Percentiles rank a stretch among this genome's conserved stretches.
phyloP scores from a whole-genome alignment of 2,113 vertebrate species.

The Callopanchax toddi region DNA sequence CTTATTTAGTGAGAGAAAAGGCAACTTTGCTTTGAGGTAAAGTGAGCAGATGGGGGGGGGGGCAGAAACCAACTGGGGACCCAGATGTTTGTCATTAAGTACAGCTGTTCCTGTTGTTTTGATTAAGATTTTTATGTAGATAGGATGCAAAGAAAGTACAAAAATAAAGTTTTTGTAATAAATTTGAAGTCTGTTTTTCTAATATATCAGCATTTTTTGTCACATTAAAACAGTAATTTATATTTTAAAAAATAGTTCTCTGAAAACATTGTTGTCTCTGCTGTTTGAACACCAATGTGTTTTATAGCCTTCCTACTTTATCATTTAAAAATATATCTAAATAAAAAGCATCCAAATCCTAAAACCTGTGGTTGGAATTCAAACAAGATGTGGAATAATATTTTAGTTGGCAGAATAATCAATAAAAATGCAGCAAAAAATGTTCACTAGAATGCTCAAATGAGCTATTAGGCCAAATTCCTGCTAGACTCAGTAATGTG shows the following conservation, averaged over 20 bases:
- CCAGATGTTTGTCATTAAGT: not conserved
- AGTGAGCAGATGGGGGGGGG: not conserved
- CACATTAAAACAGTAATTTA: too few species aligned
- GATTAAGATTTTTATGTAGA: conserved; percentile 6
- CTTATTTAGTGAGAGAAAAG: not conserved
- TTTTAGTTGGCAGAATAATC: not conserved
- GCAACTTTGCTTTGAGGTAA: not conserved
- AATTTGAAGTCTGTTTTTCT: conserved; percentile 3
- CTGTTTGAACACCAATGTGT: too few species aligned
- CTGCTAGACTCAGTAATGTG: too few species aligned
- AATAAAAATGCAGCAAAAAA: not conserved
- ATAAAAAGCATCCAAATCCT: not conserved
- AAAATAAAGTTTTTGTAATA: conserved; percentile 2
- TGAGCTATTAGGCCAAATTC: too few species aligned
- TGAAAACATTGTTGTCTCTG: too few species aligned
- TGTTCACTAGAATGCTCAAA: too few species aligned
- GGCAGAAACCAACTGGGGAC: not conserved
- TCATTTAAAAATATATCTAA: too few species aligned
- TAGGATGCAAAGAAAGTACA: not conserved
- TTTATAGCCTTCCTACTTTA: too few species aligned
- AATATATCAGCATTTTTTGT: not conserved
- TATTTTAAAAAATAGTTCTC: too few species aligned
- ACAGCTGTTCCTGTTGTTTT: conserved; percentile 8
- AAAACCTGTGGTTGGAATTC: not conserved
- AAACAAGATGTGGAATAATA: not conserved